A percentile compares a stretch with the other conserved stretches of the same genome.
Evolutionary conservation across 1,140 invertebrate species (phyloP).

Genomic region (Drosophila sulfurigaster): DNA sequence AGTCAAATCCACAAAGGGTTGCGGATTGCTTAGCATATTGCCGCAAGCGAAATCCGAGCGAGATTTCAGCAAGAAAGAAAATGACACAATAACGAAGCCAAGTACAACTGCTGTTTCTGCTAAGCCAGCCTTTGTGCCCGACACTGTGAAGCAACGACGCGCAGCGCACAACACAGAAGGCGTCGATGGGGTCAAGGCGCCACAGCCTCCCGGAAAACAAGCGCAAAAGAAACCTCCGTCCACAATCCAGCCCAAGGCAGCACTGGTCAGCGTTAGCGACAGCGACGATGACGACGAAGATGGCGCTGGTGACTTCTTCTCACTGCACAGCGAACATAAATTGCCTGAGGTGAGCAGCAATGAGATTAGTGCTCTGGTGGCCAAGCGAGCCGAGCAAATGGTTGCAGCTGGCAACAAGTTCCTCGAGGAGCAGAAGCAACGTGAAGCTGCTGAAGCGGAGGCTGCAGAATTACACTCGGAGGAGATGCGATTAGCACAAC

Average conservation of each 20-base stretch:
- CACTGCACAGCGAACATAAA: constrained; percentile 84
- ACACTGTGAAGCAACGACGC: constrained; percentile 70
- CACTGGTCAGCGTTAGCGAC: constrained; percentile 80
- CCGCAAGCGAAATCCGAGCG: constrained; percentile 86
- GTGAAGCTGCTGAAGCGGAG: constrained; percentile 37
- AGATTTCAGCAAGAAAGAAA: constrained; percentile 63
- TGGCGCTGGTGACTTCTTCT: constrained; percentile 86
- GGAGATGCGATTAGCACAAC: constrained; percentile 50
- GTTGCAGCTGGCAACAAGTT: constrained; percentile 65
- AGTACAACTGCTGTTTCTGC: neutral
- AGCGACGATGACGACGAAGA: constrained; percentile 79
- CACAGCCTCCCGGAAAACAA: constrained; percentile 11
- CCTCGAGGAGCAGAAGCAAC: constrained; percentile 33
- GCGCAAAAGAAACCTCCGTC: constrained; percentile 10
- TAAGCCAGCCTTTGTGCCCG: constrained; percentile 68
- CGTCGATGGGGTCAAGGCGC: constrained; percentile 54
- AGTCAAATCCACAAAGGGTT: constrained; percentile 63
- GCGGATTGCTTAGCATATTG: constrained; percentile 86
- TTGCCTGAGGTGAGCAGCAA: constrained; percentile 78
- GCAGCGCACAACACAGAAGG: constrained; percentile 76
- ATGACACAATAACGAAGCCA: neutral
- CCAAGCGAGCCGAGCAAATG: constrained; percentile 76
- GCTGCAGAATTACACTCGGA: constrained; percentile 33
- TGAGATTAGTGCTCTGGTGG: constrained; percentile 76
- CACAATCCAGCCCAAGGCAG: constrained; percentile 3